Evolutionary conservation across 2,113 vertebrate species (phyloP).

Genomic region (Drymodes brunneopygia): DNA sequence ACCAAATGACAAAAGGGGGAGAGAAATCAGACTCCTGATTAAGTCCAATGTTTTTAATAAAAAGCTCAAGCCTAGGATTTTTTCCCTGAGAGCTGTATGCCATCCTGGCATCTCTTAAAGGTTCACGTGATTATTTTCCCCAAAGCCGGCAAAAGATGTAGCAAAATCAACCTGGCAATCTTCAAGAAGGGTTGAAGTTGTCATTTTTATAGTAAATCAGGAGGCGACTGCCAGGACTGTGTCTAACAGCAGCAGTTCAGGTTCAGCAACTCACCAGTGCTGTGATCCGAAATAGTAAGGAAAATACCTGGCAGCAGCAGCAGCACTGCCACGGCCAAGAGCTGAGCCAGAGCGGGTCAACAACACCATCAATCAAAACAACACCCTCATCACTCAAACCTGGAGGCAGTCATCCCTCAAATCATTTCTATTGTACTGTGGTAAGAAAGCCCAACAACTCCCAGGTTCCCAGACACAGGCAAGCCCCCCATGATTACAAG

Average conservation of each 20-base stretch:
- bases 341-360: neutral
- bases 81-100: neutral
- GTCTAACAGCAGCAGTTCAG: neutral
- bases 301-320: neutral
- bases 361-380: neutral
- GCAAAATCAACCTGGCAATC: neutral
- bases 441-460: neutral
- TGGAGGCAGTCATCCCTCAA: neutral
- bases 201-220: neutral
- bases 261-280: accelerated
- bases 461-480: neutral
- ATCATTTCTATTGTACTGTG: accelerated
- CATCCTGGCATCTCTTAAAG: neutral
- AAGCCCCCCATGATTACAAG: neutral
- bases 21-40: neutral
- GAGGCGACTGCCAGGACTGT: neutral
- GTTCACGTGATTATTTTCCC: accelerated
- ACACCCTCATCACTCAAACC: neutral
- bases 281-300: neutral
- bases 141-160: neutral
- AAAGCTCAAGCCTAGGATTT: neutral
- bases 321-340: neutral
- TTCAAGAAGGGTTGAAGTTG: neutral
- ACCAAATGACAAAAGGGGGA: neutral
- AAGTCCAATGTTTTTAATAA: neutral